Evolutionary conservation across 2,888 invertebrate species (phyloP).

Genomic region (Tubulanus polymorphus): DNA sequence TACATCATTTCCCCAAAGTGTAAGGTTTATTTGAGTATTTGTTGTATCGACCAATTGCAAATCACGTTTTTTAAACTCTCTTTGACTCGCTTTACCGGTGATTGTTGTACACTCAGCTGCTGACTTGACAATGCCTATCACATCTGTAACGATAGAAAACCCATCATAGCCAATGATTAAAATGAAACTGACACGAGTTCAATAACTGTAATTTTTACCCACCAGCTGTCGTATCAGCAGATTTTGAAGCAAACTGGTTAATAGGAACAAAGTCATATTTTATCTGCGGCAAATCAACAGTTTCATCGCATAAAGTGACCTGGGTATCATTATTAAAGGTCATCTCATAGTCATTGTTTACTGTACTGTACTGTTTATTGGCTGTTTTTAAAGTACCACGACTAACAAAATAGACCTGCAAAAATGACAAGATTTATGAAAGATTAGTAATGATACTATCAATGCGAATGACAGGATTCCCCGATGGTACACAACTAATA

Average conservation of each 20-base stretch:
- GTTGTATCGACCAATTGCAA: conserved; percentile 80
- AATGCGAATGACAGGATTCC: neutral
- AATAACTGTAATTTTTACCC: conserved; percentile 44
- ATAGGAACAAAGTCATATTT: conserved; percentile 76
- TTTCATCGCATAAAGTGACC: conserved; percentile 56
- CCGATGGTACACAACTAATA: neutral
- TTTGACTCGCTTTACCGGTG: conserved; percentile 69
- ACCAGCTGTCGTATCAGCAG: conserved; percentile 71
- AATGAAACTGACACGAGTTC: neutral
- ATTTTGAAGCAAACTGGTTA: conserved; percentile 65
- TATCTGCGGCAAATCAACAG: conserved; percentile 66
- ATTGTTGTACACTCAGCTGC: conserved; percentile 69
- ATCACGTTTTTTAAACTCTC: conserved; percentile 85
- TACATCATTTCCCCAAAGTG: conserved; percentile 78
- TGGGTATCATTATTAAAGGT: conserved; percentile 72
- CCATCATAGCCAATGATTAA: neutral
- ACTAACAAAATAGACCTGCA: conserved; percentile 79
- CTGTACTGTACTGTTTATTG: conserved; percentile 78
- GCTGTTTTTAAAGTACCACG: conserved; percentile 84
- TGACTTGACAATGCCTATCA: conserved; percentile 81
- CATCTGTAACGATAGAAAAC: conserved; percentile 63
- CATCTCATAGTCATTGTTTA: conserved; percentile 96
- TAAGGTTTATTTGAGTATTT: conserved; percentile 71
- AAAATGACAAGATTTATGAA: conserved; percentile 14
- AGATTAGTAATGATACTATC: neutral